Evolutionary conservation across 2,888 invertebrate genomes (phyloP), one percentile per base, ranked within the genome.

Genomic region (Ypsolopha scabrella): DNA sequence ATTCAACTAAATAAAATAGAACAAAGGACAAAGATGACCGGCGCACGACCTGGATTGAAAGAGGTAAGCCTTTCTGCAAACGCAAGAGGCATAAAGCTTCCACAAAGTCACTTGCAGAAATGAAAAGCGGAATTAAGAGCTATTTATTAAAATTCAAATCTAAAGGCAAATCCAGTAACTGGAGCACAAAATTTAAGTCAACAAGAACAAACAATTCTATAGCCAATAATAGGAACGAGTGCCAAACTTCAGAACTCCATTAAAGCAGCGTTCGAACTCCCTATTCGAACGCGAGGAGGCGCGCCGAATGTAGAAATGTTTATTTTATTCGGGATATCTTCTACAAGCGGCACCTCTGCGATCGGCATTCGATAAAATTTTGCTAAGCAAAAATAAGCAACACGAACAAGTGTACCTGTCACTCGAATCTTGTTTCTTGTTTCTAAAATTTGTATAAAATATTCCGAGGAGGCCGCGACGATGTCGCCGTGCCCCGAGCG

Each of bases 381-480:
- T 65, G 68, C 73, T 75, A 78, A 80, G 70, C 75, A 75, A 85
- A 83, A 83, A 81, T 76, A 77, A 83, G 71, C 76, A 82, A 70
- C 71, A 75, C 70, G 72, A 83, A 80, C 75, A 75, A 75, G 75
- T 86, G 83, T 86, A 82, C 76, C 85, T 85, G 85, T 86, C 85
- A 83, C 80, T 76, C 75, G 67, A 63, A 61, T 70, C 75, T 76
- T 81, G 80, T 81, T 24, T 86, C 76, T 83, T 85, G 74, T 83
- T 80, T 80, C 80, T 80, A 79, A 82, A 82, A 85, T 85, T 85
- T 83, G 83, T 83, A 83, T 85, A 85, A 86, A 81, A 82, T 85
- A 86, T 86, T 82, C 85, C 65, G 73, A 70, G 67, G 66, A 66
- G 68, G 68, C 70, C 72, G 72, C 72, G 71, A 59, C 56, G 50